Evolutionary conservation across 2,888 invertebrate genomes (phyloP), one percentile per base, ranked within the genome.

Genomic region (Orchestes rusci): DNA sequence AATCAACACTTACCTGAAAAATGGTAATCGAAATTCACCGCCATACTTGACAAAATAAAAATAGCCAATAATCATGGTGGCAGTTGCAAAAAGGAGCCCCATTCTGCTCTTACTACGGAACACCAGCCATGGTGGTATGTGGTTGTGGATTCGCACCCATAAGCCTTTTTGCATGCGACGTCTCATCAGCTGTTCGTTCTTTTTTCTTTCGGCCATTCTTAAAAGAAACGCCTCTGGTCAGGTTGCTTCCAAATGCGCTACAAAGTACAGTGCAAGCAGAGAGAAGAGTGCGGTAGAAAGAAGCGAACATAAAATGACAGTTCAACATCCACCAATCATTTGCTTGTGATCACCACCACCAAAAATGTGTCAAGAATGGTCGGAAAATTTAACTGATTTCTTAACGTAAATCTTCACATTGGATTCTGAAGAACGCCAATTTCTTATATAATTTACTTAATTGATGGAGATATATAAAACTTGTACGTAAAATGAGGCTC

Each of bases 201-300:
- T 56, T 17, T 70, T 70, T 0, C 78, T 74, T 59, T 76, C 75
- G 56, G 76, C 74, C 60, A 73, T 73, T 62, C 82, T 82, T 61
- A 45, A 58, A 61, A 55, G 33, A 43, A 50, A 45, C 29, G 34
- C 29, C 15, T 8, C 17, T 16, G 13, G 41, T 46, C 36, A 45
- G 34, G 35, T 31, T 20, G 12, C 15, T 7, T 2, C 31, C n/a
- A n/a, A n/a, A n/a, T n/a, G n/a, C n/a, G n/a, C 23, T 7, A 7
- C 23, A 23, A 23, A 5, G 8, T n/a, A 23, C 23, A 23, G 23
- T 7, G 8, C 5, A n/a, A 32, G 39, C 39, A 31, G 16, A 13
- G 18, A 20, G 20, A 17, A 38, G 8, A 19, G 16, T 20, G 19
- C 27, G 23, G 23, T 39, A 31, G 32, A 31, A 32, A n/a, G n/a